Conservation (phyloP, 2,888 invertebrate genomes). For the Lottia gigantea region DNA sequence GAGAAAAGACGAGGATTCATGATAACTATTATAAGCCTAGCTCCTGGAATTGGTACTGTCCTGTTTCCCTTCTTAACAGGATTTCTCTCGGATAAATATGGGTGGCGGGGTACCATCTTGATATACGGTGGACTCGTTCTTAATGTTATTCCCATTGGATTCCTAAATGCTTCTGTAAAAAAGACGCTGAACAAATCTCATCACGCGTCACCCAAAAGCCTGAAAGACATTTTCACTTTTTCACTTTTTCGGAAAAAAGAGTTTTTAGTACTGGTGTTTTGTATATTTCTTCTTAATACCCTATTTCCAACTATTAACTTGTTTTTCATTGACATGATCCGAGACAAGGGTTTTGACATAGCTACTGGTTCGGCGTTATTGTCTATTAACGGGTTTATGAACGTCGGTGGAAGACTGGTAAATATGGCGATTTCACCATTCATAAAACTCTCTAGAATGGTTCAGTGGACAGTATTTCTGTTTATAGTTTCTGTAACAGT, state of each 20-base stretch:
- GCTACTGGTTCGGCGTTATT: neutral
- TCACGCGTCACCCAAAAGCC: neutral
- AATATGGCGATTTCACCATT: neutral
- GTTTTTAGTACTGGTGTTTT: neutral
- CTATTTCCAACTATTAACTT: neutral
- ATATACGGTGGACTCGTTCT: neutral
- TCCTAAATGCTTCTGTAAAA: neutral
- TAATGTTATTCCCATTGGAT: constrained; percentile 1
- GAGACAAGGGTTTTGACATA: neutral
- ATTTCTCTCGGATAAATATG: neutral
- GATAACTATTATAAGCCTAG: neutral
- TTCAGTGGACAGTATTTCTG: neutral
- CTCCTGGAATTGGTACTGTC: neutral
- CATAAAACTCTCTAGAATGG: neutral
- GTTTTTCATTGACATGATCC: neutral
- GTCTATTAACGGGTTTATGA: neutral
- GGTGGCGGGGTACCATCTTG: neutral
- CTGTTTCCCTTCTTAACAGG: neutral
- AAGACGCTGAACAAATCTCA: neutral
- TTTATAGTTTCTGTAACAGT: neutral
- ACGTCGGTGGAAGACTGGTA: neutral
- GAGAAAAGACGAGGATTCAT: neutral
- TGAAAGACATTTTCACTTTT: neutral
- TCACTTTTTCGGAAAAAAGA: neutral
- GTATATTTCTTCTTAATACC: neutral